Conservation (phyloP, 2,797 vertebrate species). For the Bovichtus diacanthus region DNA sequence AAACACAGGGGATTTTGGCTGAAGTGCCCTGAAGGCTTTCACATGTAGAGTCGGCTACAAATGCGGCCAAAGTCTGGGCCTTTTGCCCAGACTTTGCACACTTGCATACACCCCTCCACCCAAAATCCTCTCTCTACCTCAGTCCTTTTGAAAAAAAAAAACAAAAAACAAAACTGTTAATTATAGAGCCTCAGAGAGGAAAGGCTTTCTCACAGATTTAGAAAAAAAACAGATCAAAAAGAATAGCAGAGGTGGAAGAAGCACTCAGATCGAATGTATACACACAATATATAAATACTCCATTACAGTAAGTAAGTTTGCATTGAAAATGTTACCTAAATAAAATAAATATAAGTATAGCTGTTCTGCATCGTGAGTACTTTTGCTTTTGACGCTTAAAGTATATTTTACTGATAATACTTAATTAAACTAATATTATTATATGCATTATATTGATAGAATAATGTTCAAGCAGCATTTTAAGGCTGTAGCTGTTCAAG, state of each 20-base stretch:
- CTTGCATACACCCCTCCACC: constrained; percentile 40
- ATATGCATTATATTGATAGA: not conserved
- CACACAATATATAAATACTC: not conserved
- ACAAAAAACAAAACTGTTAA: constrained; percentile 46
- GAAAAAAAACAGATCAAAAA: not conserved
- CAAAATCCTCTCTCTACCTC: constrained; percentile 32
- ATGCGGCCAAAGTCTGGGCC: constrained; percentile 72
- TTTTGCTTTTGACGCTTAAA: too few relatives aligned
- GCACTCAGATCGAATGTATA: not conserved
- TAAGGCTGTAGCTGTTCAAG: not conserved
- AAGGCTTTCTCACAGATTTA: constrained; percentile 10
- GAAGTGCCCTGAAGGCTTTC: constrained; percentile 78
- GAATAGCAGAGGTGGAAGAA: not conserved
- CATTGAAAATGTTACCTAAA: not conserved
- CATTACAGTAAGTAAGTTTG: not conserved
- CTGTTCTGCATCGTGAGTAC: too few relatives aligned
- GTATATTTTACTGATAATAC: too few relatives aligned
- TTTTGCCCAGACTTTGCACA: constrained; percentile 70
- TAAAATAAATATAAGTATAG: not conserved
- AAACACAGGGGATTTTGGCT: constrained; percentile 69
- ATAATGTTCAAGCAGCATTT: not conserved
- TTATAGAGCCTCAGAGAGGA: constrained; percentile 28
- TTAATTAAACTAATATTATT: too few relatives aligned
- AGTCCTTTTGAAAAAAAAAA: constrained; percentile 41
- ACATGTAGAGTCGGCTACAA: constrained; percentile 73